Conservation (phyloP, 2,797 vertebrate species). For the Acrossocheilus wenchowensis region DNA sequence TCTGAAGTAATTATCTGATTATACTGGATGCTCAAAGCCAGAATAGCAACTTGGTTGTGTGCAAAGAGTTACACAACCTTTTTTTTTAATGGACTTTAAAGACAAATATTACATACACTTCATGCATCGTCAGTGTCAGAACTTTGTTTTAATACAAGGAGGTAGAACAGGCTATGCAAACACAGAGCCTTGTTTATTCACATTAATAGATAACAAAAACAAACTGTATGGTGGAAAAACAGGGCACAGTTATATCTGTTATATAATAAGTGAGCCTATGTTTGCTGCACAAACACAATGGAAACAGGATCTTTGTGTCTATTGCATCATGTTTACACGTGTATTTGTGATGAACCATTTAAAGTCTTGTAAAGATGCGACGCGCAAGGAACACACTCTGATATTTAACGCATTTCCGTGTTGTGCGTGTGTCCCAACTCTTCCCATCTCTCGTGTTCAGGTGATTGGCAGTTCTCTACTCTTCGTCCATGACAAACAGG, state of each 20-base stretch:
- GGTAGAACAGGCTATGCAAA: slow-evolving; percentile 34
- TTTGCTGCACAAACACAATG: slow-evolving; percentile 37
- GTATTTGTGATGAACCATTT: neutral
- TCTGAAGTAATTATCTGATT: neutral
- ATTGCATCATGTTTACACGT: neutral
- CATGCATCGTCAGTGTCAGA: neutral
- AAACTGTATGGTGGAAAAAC: slow-evolving; percentile 13
- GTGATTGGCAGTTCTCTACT: slow-evolving; percentile 98
- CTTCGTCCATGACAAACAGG: slow-evolving; percentile 93
- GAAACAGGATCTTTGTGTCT: slow-evolving; percentile 15
- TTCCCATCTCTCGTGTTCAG: slow-evolving; percentile 68
- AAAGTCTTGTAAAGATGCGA: neutral
- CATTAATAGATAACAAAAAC: slow-evolving; percentile 4
- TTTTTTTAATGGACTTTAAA: slow-evolving; percentile 18
- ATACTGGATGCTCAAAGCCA: neutral
- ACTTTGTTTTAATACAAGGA: slow-evolving; percentile 23
- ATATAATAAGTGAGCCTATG: neutral
- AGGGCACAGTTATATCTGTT: neutral
- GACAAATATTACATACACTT: slow-evolving; percentile 18
- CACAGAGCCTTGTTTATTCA: neutral
- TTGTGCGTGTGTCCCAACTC: neutral
- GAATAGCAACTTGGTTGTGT: neutral
- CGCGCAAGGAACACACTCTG: neutral
- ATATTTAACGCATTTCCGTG: neutral
- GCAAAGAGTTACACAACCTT: slow-evolving; percentile 3